Evolutionary conservation across 2,888 invertebrate species (phyloP).

Genomic region (Sturmia bella): DNA sequence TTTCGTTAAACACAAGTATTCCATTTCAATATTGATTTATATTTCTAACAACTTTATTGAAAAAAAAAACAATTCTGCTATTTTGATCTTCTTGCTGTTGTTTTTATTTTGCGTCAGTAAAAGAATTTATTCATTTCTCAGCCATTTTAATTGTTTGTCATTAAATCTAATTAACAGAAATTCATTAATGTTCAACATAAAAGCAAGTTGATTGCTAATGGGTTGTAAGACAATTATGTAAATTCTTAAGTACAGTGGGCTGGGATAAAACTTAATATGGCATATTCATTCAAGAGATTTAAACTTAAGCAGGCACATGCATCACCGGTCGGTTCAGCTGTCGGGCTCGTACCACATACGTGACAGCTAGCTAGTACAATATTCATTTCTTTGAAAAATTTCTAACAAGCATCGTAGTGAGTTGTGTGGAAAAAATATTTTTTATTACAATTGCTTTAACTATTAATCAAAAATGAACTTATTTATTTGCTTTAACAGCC

Average conservation of each 20-base stretch:
- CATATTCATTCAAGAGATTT: not conserved
- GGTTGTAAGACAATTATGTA: slow-evolving; percentile 45
- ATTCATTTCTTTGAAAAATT: too few relatives aligned
- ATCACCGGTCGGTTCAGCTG: too few relatives aligned
- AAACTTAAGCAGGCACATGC: too few relatives aligned
- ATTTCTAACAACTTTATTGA: slow-evolving; percentile 13
- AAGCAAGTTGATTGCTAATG: slow-evolving; percentile 67
- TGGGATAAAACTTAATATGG: not conserved
- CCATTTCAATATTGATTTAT: slow-evolving; percentile 57
- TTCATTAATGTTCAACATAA: slow-evolving; percentile 72
- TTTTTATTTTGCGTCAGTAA: slow-evolving; percentile 16
- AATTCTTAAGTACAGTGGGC: slow-evolving; percentile 49
- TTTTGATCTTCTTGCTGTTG: slow-evolving; percentile 1
- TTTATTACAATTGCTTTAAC: too few relatives aligned
- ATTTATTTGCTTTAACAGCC: too few relatives aligned
- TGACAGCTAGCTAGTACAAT: too few relatives aligned
- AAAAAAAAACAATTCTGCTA: slow-evolving; percentile 23
- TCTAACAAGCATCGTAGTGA: too few relatives aligned
- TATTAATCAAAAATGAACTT: too few relatives aligned
- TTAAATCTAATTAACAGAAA: slow-evolving; percentile 74
- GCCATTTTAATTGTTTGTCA: slow-evolving; percentile 61
- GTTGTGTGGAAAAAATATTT: too few relatives aligned
- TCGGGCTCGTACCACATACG: too few relatives aligned
- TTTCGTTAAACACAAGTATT: slow-evolving; percentile 51
- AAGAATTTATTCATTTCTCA: slow-evolving; percentile 3